A percentile compares a stretch with the other conserved stretches of the same genome.
Evolutionary conservation across 2,113 vertebrate species (phyloP).

Genomic region (Mustela lutreola): DNA sequence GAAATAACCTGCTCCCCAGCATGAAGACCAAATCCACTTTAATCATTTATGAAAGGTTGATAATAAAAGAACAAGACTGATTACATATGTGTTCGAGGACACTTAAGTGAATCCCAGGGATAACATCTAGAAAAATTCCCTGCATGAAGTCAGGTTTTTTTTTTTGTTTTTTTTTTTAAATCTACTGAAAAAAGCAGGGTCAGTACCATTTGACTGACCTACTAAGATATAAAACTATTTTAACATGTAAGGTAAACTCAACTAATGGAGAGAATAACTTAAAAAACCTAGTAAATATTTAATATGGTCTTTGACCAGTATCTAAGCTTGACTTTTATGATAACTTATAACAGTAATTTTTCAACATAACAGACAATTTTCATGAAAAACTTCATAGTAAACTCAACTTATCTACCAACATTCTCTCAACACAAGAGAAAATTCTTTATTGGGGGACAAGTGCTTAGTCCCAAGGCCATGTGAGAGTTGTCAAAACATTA

Average conservation of each 20-base stretch:
- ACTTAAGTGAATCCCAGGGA: not conserved
- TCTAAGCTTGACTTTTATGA: constrained; percentile 17
- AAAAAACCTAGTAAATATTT: constrained; percentile 32
- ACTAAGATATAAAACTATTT: not conserved
- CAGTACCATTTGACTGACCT: not conserved
- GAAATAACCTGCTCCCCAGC: not conserved
- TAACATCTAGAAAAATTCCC: constrained; percentile 1
- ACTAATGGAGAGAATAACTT: not conserved
- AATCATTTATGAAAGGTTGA: not conserved
- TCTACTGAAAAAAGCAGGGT: not conserved
- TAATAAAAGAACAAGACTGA: not conserved
- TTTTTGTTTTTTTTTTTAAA: not conserved
- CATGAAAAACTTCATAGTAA: not conserved
- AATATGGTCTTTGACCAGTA: not conserved
- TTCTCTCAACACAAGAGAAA: not conserved
- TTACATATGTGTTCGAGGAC: not conserved
- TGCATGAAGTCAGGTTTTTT: not conserved
- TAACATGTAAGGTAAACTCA: not conserved
- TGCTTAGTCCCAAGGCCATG: not conserved
- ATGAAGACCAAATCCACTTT: not conserved
- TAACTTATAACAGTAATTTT: constrained; percentile 49
- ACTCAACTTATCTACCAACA: constrained; percentile 32
- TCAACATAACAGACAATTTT: constrained; percentile 26
- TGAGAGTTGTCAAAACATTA: not conserved
- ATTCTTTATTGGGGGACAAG: not conserved